Percentiles rank a stretch among this genome's conserved stretches.
Conservation (phyloP, 2,113 vertebrate species). For the Ceuthmochares aereus region DNA sequence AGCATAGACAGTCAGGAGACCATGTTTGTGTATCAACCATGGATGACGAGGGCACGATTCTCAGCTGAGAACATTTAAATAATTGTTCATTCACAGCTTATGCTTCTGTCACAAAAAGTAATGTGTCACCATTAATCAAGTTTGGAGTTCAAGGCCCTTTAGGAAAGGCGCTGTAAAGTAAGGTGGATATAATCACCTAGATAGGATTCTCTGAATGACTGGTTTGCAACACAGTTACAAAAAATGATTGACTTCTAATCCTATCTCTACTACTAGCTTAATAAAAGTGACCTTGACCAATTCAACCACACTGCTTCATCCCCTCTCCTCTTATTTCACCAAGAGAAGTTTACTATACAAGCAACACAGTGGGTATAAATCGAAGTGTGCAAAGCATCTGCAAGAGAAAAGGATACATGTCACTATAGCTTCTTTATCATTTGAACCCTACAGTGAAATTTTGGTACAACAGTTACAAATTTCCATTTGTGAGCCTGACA, state of each 20-base stretch:
- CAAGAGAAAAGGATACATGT: neutral
- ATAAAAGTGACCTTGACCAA: neutral
- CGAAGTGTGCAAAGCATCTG: neutral
- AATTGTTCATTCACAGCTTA: conserved; percentile 76
- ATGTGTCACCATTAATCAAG: conserved; percentile 59
- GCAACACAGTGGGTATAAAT: neutral
- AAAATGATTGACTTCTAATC: neutral
- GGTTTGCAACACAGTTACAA: neutral
- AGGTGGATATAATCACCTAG: neutral
- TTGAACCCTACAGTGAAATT: neutral
- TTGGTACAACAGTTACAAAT: neutral
- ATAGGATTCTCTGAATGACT: neutral
- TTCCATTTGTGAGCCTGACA: neutral
- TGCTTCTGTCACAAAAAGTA: conserved; percentile 71
- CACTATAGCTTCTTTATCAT: neutral
- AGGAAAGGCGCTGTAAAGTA: conserved; percentile 19
- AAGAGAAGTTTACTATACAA: neutral
- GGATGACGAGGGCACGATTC: conserved; percentile 77
- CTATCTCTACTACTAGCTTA: neutral
- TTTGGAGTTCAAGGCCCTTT: conserved; percentile 1
- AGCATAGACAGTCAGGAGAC: conserved; percentile 79
- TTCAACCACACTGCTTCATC: neutral
- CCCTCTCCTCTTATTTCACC: neutral
- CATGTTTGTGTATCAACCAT: conserved; percentile 79
- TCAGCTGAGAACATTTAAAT: conserved; percentile 78